A percentile compares a stretch with the other conserved stretches of the same genome.
Evolutionary conservation across 2,113 vertebrate genomes (phyloP).

Genomic region (Oncorhynchus keta): DNA sequence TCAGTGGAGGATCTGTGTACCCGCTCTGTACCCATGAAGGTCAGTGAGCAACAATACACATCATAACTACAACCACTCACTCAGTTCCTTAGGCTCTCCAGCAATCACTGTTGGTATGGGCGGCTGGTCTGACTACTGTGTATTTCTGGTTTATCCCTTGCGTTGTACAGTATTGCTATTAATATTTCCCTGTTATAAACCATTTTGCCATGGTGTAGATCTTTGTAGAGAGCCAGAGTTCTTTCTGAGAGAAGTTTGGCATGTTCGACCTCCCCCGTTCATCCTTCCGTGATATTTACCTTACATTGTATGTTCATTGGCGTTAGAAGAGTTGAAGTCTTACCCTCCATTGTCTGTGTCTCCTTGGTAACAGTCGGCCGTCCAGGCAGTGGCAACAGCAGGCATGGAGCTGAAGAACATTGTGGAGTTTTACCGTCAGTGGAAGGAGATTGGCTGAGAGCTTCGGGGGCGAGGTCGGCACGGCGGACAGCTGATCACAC

Average conservation of each 20-base stretch:
- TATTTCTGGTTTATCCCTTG: background rate
- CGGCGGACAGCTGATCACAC: slow-evolving; percentile 72
- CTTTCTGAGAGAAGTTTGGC: background rate
- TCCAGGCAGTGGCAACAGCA: slow-evolving; percentile 81
- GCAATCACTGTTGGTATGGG: background rate
- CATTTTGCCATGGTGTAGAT: background rate
- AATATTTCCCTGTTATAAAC: background rate
- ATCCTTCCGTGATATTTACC: background rate
- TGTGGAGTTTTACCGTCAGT: slow-evolving; percentile 94
- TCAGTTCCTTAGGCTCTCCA: background rate
- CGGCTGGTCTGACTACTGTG: background rate
- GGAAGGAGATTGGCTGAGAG: slow-evolving; percentile 97
- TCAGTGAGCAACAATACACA: slow-evolving; percentile 47
- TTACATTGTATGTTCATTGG: background rate
- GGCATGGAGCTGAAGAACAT: slow-evolving; percentile 92
- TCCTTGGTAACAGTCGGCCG: slow-evolving; percentile 75
- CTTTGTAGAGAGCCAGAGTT: background rate
- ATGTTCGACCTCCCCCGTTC: no score
- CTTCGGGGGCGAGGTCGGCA: slow-evolving; percentile 52
- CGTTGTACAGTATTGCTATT: background rate
- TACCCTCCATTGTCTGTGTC: background rate
- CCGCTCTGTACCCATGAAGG: slow-evolving; percentile 87
- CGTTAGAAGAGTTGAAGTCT: background rate
- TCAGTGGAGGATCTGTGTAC: slow-evolving; percentile 76
- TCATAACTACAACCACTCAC: background rate